phyloP scores from a whole-genome alignment of 2,888 invertebrate genomes.

The Pristionchus arcanus region DNA sequence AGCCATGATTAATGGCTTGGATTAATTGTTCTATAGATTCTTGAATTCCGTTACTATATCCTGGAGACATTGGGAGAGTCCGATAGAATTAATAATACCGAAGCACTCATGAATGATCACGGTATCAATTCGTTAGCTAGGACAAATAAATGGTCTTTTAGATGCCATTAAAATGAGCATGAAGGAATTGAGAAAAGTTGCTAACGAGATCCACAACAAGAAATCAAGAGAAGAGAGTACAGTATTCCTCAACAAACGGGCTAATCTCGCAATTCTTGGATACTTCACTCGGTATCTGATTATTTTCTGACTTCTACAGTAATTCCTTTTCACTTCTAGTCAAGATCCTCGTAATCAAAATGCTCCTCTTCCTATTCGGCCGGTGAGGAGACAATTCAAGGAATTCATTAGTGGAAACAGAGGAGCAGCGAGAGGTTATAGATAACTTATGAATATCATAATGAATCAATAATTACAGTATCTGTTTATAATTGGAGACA shows the following conservation, averaged over 20 bases:
- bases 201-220: neutral
- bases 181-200: slow-evolving; percentile 16
- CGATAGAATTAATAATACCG: neutral
- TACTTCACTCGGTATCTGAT: slow-evolving; percentile 26
- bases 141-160: neutral
- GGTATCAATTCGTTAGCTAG: neutral
- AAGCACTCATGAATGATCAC: neutral
- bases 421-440: slow-evolving; percentile 5
- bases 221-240: slow-evolving; percentile 18
- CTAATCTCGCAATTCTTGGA: slow-evolving; percentile 24
- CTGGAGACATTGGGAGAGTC: slow-evolving; percentile 4
- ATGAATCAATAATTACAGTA: neutral
- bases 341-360: slow-evolving; percentile 2
- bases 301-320: neutral
- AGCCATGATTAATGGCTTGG: too few species aligned
- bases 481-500: slow-evolving; percentile 24
- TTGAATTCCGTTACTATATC: neutral
- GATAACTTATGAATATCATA: too few species aligned
- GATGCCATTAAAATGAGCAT: neutral
- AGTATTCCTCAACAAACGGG: neutral
- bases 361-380: neutral
- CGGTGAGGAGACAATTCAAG: neutral
- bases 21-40: neutral
- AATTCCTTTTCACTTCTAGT: neutral
- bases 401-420: neutral